Evolutionary conservation across 2,888 invertebrate species (phyloP).

Genomic region (Sinotaia quadrata): DNA sequence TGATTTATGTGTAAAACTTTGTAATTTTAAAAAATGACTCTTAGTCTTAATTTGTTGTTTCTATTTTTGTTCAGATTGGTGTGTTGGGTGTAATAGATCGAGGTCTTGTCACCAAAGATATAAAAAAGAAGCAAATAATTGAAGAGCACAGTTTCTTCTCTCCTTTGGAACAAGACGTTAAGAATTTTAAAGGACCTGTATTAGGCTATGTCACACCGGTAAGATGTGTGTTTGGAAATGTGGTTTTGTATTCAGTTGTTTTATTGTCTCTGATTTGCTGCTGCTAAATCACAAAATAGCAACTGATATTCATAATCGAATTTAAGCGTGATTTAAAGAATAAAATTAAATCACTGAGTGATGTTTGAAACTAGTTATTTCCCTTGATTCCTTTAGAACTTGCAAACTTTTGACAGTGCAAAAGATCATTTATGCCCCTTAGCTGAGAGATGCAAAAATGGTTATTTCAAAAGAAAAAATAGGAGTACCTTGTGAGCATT

Average conservation of each 20-base stretch:
- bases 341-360: too few relatives aligned
- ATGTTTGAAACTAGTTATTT: too few relatives aligned
- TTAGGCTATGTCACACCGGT: conserved; percentile 94
- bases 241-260: neutral
- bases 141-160: conserved; percentile 84
- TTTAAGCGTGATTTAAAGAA: too few relatives aligned
- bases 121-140: conserved; percentile 82
- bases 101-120: conserved; percentile 80
- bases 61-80: neutral
- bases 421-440: too few relatives aligned
- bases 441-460: too few relatives aligned
- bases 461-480: too few relatives aligned
- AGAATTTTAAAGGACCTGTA: conserved; percentile 82
- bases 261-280: neutral
- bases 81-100: conserved; percentile 77
- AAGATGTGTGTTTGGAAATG: conserved; percentile 55
- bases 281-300: too few relatives aligned
- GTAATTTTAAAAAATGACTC: neutral
- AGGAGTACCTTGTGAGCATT: too few relatives aligned
- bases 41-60: neutral
- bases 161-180: conserved; percentile 78
- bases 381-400: too few relatives aligned
- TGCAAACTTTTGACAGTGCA: too few relatives aligned
- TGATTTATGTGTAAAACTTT: too few relatives aligned
- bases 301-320: too few relatives aligned